These are phyloP conservation scores for Morus bassanus DNA, from an alignment of 2,797 vertebrate species.

Conservation along the genomic window DNA sequence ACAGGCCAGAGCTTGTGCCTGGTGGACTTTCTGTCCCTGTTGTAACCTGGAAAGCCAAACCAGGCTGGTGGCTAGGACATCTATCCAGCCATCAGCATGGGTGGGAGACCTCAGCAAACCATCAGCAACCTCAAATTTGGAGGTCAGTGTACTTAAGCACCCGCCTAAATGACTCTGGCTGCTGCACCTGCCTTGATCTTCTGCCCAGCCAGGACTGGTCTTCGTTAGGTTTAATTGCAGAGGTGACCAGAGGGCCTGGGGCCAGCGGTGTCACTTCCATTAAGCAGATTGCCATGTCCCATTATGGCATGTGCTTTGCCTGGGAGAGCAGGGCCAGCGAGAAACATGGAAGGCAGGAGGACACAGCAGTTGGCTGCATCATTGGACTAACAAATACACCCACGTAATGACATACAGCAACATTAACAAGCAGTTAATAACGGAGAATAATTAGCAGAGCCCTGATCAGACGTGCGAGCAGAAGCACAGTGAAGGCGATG, in stretches of 20 bases:
- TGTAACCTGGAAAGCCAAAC: not conserved
- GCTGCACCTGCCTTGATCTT: not conserved
- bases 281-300: not conserved
- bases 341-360: not conserved
- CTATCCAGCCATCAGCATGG: not conserved
- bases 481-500: not conserved
- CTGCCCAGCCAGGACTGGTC: not conserved
- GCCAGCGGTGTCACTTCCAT: not conserved
- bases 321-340: not conserved
- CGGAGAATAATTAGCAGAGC: not conserved
- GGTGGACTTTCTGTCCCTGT: not conserved
- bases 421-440: not conserved
- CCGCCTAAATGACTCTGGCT: fast-evolving
- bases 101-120: not conserved
- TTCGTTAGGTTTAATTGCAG: not conserved
- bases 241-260: not conserved
- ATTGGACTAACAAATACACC: not conserved
- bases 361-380: not conserved
- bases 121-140: not conserved
- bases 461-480: fast-evolving
- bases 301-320: not conserved
- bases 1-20: not conserved
- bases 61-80: not conserved
- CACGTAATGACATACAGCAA: not conserved
- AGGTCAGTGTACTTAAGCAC: not conserved